Conservation (phyloP, 2,113 vertebrate species). For the Alosa alosa region DNA sequence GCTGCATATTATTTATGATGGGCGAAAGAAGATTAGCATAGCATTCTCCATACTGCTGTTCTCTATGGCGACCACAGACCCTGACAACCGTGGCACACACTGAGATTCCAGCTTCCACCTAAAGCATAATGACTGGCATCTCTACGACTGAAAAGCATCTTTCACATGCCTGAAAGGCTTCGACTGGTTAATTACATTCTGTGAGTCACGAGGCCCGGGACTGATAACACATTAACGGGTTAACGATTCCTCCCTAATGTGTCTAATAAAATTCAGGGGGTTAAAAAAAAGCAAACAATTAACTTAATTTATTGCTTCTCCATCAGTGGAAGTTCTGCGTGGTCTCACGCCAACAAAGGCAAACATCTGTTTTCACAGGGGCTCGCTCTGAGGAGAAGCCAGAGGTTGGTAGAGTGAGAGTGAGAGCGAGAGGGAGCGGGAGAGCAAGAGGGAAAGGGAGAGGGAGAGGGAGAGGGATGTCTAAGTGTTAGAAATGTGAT, state of each 20-base stretch:
- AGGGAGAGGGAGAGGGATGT: background rate
- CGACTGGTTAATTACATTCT: conserved; percentile 39
- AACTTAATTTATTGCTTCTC: conserved; percentile 23
- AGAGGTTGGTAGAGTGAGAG: background rate
- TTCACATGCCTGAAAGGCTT: conserved; percentile 31
- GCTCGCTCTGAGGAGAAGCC: background rate
- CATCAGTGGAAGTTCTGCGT: background rate
- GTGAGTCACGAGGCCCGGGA: conserved; percentile 22
- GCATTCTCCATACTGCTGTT: background rate
- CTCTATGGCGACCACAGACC: background rate
- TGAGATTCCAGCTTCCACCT: background rate
- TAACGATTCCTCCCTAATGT: conserved; percentile 30
- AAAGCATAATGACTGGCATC: background rate
- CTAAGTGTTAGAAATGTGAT: background rate
- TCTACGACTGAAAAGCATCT: conserved; percentile 27
- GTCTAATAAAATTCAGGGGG: conserved; percentile 11
- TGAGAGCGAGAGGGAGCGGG: background rate
- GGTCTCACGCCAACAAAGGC: conserved; percentile 1
- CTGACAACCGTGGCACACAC: background rate
- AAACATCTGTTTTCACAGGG: background rate
- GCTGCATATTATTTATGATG: conserved; percentile 5
- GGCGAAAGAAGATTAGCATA: background rate
- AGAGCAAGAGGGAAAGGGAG: background rate
- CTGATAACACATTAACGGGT: conserved; percentile 27
- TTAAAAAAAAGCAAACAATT: conserved; percentile 16